Evolutionary conservation across 2,113 vertebrate species (phyloP).

Genomic region (Pterocles orientalis): DNA sequence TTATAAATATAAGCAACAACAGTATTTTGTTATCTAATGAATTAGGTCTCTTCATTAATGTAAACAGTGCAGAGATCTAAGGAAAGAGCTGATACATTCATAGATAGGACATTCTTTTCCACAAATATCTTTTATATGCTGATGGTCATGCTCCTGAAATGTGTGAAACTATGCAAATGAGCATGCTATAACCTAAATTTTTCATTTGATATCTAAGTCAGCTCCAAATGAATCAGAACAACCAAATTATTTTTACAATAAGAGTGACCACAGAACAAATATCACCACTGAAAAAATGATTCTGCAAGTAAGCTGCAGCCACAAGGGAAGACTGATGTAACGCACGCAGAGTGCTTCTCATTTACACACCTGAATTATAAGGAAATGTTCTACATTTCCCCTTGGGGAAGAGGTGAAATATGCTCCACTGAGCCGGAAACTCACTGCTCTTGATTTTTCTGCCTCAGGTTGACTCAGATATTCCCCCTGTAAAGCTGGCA

Average conservation of each 20-base stretch:
- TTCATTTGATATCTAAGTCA: neutral
- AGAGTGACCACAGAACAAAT: neutral
- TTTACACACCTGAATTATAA: slow-evolving; percentile 50
- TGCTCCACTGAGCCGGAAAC: slow-evolving; percentile 2
- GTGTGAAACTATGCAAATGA: neutral
- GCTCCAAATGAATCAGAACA: neutral
- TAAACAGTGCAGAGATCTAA: neutral
- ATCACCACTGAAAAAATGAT: neutral
- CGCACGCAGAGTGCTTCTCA: neutral
- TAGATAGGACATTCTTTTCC: neutral
- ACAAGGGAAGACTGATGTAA: neutral
- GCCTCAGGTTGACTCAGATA: neutral
- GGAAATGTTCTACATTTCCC: slow-evolving; percentile 36
- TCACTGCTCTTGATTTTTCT: neutral
- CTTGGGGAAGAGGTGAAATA: neutral
- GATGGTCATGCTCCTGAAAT: neutral
- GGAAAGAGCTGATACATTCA: neutral
- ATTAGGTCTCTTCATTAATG: neutral
- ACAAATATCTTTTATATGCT: neutral
- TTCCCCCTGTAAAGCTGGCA: neutral
- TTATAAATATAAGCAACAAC: neutral
- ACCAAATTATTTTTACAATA: neutral
- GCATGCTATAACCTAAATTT: neutral
- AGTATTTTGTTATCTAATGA: slow-evolving; percentile 9
- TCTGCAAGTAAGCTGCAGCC: neutral